Percentiles rank a stretch among this genome's conserved stretches.
Evolutionary conservation across 2,888 invertebrate genomes (phyloP).

Genomic region (Eupithecia centaureata): DNA sequence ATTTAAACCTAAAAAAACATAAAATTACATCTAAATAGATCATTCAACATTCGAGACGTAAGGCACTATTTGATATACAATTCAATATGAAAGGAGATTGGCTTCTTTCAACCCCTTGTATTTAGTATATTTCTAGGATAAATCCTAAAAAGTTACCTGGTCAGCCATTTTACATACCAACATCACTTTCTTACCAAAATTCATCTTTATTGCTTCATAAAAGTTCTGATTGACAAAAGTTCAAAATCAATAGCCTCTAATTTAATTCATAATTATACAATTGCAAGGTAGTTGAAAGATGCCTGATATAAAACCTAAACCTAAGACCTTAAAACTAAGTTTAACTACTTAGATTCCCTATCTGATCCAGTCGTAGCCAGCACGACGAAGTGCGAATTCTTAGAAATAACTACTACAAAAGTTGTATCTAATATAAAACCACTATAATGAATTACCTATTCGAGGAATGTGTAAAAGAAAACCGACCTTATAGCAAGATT

Average conservation of each 20-base stretch:
- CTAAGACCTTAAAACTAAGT: neutral
- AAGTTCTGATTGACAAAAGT: neutral
- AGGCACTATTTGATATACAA: constrained; percentile 28
- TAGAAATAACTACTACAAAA: constrained; percentile 9
- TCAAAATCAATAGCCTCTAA: constrained; percentile 1
- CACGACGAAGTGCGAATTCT: constrained; percentile 47
- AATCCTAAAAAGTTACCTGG: neutral
- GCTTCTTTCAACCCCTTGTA: neutral
- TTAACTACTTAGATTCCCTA: constrained; percentile 24
- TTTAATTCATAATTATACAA: neutral
- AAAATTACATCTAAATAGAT: constrained; percentile 19
- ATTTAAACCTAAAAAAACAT: neutral
- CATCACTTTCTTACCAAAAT: neutral
- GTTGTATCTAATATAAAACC: neutral
- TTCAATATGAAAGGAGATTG: constrained; percentile 5
- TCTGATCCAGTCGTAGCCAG: constrained; percentile 53
- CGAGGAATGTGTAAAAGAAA: constrained; percentile 27
- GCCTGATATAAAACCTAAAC: neutral
- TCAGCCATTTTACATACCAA: neutral
- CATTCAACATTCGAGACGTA: constrained; percentile 18
- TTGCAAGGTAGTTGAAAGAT: constrained; percentile 1
- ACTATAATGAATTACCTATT: constrained; percentile 13
- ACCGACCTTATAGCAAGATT: neutral
- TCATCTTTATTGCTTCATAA: neutral
- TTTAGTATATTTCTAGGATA: neutral